Evolutionary conservation across 2,113 vertebrate species (phyloP).

Genomic region (Xiphophorus maculatus): DNA sequence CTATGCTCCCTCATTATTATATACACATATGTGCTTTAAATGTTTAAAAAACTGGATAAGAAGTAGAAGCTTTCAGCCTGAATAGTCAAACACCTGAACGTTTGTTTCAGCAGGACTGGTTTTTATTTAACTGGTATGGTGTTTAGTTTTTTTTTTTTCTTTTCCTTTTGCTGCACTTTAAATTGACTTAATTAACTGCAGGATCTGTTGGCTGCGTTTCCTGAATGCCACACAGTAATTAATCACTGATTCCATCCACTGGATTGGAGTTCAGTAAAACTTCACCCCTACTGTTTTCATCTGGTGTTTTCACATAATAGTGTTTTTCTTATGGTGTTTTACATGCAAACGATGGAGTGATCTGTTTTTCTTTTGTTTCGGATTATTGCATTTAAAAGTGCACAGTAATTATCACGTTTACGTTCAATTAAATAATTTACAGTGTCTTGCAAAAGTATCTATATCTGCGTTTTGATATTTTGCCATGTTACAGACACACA

Average conservation of each 20-base stretch:
- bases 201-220: conserved; percentile 54
- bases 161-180: conserved; percentile 6
- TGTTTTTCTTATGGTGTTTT: neutral
- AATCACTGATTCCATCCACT: conserved; percentile 38
- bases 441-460: too few relatives aligned
- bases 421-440: too few relatives aligned
- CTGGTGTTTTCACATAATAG: neutral
- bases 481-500: too few relatives aligned
- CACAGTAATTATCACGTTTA: too few relatives aligned
- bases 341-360: neutral
- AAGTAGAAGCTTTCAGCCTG: neutral
- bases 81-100: neutral
- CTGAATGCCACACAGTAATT: conserved; percentile 24
- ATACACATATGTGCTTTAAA: conserved; percentile 16
- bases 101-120: neutral
- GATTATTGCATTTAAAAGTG: too few relatives aligned
- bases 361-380: neutral
- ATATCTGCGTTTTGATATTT: too few relatives aligned
- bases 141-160: conserved; percentile 34
- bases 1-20: neutral
- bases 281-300: conserved; percentile 15
- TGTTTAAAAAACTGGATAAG: neutral
- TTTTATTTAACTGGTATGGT: conserved; percentile 28
- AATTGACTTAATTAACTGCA: conserved; percentile 35
- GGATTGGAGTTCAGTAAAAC: conserved; percentile 23